Base-by-base conservation (phyloP, 2,797 vertebrate genomes). In the Anisognathus igniventris region DNA sequence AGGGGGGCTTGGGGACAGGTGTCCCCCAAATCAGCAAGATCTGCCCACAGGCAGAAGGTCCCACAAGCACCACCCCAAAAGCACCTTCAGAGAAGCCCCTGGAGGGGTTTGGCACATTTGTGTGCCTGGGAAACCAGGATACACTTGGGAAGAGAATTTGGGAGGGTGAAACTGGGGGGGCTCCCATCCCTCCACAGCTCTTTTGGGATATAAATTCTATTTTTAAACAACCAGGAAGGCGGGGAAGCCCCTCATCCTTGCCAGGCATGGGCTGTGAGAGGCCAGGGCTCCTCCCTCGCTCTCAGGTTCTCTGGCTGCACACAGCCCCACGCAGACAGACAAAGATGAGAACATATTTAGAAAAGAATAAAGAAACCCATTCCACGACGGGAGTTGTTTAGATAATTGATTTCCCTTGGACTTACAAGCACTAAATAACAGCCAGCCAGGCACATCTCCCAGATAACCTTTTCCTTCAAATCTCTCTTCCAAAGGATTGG, bases 401-500 rank as follows among this genome's bases (percentile, higher is more conserved):
- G 94, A 81, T 94, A 94, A 95, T 95, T 95, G 86, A 96, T 96
- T 96, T 95, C 91, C 84, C 78, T 92, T 47, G 88, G 91, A 94
- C 72, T 96, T 28, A n/a, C 42, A 44, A 91, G 88, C 88, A 47
- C 93, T 76, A 75, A 95, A 62, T 27, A 95, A 87, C 92, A 85
- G 67, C 67, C 78, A 35, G 77, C 3, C 17, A 91, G 74, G 65
- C 71, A 8, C 81, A 65, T 77, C 89, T 80, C 84, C 1, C 8
- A 37, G 47, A 91, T 86, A 95, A 96, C 93, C 92, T 94, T 83
- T 95, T n/a, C 88, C 92, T 93, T 90, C 75, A 35, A 80, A 68
- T 47, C 92, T 68, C 89, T 93, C 81, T 90, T 91, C 84, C 92
- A n/a, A 58, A 89, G 91, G 65, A 68, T 48, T 92, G 93, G 64